phyloP scores from a whole-genome alignment of 2,797 vertebrate species.

The Neosilurus hyrtlii region DNA sequence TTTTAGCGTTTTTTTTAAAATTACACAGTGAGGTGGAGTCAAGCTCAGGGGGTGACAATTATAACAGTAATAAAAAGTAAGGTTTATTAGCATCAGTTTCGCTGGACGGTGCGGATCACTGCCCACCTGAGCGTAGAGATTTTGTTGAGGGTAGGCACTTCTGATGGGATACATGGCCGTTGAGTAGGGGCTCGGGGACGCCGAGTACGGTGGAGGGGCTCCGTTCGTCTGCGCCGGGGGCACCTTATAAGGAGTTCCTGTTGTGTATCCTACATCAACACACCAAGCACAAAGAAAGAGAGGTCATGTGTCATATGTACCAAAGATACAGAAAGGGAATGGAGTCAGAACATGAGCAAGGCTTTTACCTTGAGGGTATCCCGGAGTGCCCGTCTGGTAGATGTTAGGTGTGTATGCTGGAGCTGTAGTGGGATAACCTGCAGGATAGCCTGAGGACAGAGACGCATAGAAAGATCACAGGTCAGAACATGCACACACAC shows the following conservation, averaged over 20 bases:
- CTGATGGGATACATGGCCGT: constrained; percentile 98
- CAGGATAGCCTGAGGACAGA: constrained; percentile 75
- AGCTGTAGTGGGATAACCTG: constrained; percentile 80
- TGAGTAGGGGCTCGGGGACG: constrained; percentile 91
- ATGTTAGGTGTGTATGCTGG: constrained; percentile 83
- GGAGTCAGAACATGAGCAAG: neutral
- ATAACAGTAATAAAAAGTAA: neutral
- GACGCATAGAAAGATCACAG: neutral
- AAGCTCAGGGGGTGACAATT: too few species aligned
- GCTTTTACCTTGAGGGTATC: constrained; percentile 82
- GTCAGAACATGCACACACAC: neutral
- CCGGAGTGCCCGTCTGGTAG: constrained; percentile 81
- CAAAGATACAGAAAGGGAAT: neutral
- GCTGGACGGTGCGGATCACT: neutral
- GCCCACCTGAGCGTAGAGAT: constrained; percentile 93
- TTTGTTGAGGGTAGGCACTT: constrained; percentile 99
- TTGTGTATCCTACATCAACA: constrained; percentile 83
- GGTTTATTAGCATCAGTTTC: neutral
- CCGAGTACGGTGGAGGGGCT: constrained; percentile 95
- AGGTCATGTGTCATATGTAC: constrained; percentile 35
- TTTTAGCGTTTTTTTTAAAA: too few species aligned
- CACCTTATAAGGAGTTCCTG: constrained; percentile 96
- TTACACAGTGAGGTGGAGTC: too few species aligned
- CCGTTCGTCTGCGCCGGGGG: constrained; percentile 93
- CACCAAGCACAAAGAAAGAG: constrained; percentile 1